Evolutionary conservation across 2,113 vertebrate species (phyloP).

Genomic region (Lampris incognitus): DNA sequence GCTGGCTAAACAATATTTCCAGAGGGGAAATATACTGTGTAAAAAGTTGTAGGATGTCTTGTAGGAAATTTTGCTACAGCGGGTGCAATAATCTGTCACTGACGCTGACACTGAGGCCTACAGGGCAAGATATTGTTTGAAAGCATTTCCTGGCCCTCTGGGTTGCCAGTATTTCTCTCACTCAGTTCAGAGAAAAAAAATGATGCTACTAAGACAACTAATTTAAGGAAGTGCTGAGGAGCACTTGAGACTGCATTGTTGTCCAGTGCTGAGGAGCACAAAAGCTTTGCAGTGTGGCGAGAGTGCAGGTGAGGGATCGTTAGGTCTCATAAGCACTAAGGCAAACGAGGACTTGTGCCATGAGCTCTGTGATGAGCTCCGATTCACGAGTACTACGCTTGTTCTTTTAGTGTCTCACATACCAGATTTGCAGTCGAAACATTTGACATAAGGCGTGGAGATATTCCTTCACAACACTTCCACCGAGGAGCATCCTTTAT

Average conservation of each 20-base stretch:
- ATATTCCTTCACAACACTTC: background rate
- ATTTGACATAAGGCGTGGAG: no score
- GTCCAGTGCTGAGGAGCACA: constrained; percentile 16
- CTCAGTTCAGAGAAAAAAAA: constrained; percentile 11
- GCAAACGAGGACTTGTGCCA: constrained; percentile 51
- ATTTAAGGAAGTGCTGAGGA: no score
- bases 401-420: constrained; percentile 24
- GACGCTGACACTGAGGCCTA: constrained; percentile 51
- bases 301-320: constrained; percentile 6
- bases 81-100: constrained; percentile 27
- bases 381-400: constrained; percentile 40
- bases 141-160: constrained; percentile 28
- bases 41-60: no score
- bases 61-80: constrained; percentile 25
- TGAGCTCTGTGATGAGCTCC: constrained; percentile 46
- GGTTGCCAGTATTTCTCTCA: constrained; percentile 38
- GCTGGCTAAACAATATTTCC: no score
- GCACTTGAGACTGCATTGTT: background rate
- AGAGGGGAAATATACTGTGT: no score
- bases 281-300: background rate
- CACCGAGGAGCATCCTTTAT: constrained; percentile 1
- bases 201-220: constrained; percentile 12
- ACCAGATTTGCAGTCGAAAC: constrained; percentile 8
- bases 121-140: constrained; percentile 20
- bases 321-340: constrained; percentile 42